These are phyloP conservation scores for Prietella phreatophila DNA, from an alignment of 2,113 vertebrate genomes.

Conservation along the genomic window DNA sequence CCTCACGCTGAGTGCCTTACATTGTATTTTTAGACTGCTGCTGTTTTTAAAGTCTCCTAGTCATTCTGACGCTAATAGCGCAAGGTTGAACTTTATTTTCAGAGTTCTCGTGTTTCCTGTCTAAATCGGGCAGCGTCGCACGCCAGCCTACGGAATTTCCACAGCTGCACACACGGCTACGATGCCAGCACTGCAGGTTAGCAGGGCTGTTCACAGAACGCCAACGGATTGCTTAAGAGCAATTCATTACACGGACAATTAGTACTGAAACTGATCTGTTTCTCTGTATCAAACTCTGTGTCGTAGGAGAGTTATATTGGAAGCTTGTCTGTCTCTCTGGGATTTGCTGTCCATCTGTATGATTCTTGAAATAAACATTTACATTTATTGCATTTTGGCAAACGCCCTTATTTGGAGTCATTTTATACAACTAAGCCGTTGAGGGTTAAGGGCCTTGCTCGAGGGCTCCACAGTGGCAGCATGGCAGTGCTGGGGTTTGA, in stretches of 20 bases:
- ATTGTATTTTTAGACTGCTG: constrained; percentile 72
- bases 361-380: neutral
- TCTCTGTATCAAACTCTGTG: neutral
- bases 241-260: constrained; percentile 20
- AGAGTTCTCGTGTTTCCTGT: constrained; percentile 47
- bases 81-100: constrained; percentile 73
- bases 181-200: constrained; percentile 25
- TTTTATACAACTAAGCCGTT: no score
- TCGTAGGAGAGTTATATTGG: neutral
- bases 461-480: no score
- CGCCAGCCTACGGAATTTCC: constrained; percentile 39
- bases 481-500: no score
- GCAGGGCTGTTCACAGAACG: neutral
- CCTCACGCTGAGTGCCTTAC: constrained; percentile 61
- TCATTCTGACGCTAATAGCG: constrained; percentile 62
- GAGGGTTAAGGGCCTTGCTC: no score
- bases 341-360: neutral
- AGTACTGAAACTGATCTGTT: neutral
- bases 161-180: constrained; percentile 28
- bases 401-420: no score
- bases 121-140: constrained; percentile 37
- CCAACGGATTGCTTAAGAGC: neutral
- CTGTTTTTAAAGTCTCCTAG: constrained; percentile 68
- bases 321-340: neutral
- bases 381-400: no score